phyloP scores from a whole-genome alignment of 2,797 vertebrate genomes.

The Pteronotus mesoamericanus region DNA sequence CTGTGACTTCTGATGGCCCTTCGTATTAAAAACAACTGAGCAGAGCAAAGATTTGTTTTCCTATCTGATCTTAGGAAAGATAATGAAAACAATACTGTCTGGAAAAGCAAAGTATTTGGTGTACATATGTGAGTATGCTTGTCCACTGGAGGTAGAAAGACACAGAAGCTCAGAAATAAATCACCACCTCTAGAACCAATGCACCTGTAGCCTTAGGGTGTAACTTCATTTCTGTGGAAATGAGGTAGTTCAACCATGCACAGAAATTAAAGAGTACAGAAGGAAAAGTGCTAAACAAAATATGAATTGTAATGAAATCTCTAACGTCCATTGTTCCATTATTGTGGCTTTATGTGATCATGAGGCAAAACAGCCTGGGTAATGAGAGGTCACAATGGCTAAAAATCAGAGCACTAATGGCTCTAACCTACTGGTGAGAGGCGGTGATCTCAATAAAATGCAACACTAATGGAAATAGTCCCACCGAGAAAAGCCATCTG shows the following conservation, averaged over 20 bases:
- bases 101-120: neutral
- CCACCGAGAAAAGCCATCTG: constrained; percentile 44
- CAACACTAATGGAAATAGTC: constrained; percentile 52
- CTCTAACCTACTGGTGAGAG: constrained; percentile 53
- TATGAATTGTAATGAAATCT: constrained; percentile 69
- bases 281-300: constrained; percentile 63
- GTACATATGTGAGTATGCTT: neutral
- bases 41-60: constrained; percentile 24
- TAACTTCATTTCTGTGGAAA: constrained; percentile 44
- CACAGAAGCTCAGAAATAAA: neutral
- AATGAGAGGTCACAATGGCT: constrained; percentile 71
- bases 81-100: neutral
- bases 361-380: constrained; percentile 55
- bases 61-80: neutral
- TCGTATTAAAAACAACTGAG: constrained; percentile 23
- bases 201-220: neutral
- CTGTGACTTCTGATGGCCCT: neutral
- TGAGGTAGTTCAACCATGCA: constrained; percentile 59
- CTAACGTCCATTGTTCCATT: constrained; percentile 61
- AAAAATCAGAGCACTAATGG: constrained; percentile 59
- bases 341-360: constrained; percentile 46
- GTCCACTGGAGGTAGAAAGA: neutral
- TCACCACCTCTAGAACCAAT: neutral
- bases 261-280: constrained; percentile 67
- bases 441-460: constrained; percentile 57